These are phyloP conservation scores for Eledona agricola DNA, from an alignment of 2,888 invertebrate species.

Conservation along the genomic window DNA sequence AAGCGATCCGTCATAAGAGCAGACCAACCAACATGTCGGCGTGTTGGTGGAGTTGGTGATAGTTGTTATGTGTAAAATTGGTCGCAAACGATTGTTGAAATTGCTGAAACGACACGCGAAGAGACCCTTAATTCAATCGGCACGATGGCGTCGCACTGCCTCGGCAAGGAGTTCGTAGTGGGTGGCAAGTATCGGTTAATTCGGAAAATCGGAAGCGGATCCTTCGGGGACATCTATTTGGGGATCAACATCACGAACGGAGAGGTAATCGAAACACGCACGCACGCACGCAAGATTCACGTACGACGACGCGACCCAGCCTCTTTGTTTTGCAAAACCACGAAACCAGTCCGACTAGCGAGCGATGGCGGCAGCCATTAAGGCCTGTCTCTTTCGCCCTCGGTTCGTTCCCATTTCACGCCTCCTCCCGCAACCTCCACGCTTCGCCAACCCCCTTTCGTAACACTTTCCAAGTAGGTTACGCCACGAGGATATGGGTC, in stretches of 20 bases:
- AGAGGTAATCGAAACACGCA: too few species aligned
- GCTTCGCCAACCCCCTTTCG: conserved; percentile 46
- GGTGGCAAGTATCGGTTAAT: conserved; percentile 94
- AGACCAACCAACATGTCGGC: conserved; percentile 70
- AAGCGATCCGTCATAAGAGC: conserved; percentile 58
- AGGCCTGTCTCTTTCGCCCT: background rate
- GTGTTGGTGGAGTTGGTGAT: conserved; percentile 65
- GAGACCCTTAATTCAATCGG: conserved; percentile 57
- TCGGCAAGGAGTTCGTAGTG: conserved; percentile 78
- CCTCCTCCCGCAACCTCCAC: conserved; percentile 6
- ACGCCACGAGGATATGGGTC: conserved; percentile 52
- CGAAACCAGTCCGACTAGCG: conserved; percentile 21
- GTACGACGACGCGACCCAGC: conserved; percentile 16
- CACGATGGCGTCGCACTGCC: conserved; percentile 60
- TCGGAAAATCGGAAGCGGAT: conserved; percentile 98
- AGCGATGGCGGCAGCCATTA: conserved; percentile 51
- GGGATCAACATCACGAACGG: conserved; percentile 91
- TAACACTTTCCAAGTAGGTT: conserved; percentile 58
- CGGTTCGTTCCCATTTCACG: background rate
- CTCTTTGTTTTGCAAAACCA: conserved; percentile 23
- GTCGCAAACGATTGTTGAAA: conserved; percentile 60
- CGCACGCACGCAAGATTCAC: too few species aligned
- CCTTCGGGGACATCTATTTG: conserved; percentile 99
- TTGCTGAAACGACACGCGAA: conserved; percentile 53
- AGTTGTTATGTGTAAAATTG: conserved; percentile 62